A percentile compares a stretch with the other conserved stretches of the same genome.
phyloP scores from a whole-genome alignment of 2,113 vertebrate species.

The Channa maculata region DNA sequence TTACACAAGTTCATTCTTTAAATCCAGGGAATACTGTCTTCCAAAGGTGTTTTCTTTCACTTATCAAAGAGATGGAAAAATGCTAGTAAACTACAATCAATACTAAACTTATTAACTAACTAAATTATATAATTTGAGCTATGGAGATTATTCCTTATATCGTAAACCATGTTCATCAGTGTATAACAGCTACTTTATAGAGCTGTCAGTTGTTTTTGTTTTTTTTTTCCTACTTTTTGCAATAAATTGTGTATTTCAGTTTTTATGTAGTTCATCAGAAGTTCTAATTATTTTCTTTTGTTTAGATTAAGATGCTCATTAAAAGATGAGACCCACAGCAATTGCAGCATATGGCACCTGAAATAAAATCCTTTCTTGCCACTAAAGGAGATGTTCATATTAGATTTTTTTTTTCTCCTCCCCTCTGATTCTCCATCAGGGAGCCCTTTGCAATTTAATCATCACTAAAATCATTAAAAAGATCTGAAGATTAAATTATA shows the following conservation, averaged over 20 bases:
- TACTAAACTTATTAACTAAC: too few species aligned
- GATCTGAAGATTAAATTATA: slow-evolving; percentile 90
- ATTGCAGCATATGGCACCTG: slow-evolving; percentile 70
- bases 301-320: slow-evolving; percentile 75
- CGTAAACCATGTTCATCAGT: background rate
- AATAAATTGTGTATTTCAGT: slow-evolving; percentile 32
- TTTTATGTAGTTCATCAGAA: slow-evolving; percentile 52
- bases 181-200: background rate
- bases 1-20: slow-evolving; percentile 56
- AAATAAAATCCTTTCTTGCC: slow-evolving; percentile 83
- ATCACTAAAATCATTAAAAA: slow-evolving; percentile 90
- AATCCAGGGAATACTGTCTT: slow-evolving; percentile 49
- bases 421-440: slow-evolving; percentile 84
- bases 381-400: slow-evolving; percentile 87
- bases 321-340: slow-evolving; percentile 73
- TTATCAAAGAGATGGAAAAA: background rate
- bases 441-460: slow-evolving; percentile 88
- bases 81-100: background rate
- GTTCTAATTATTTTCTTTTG: slow-evolving; percentile 72
- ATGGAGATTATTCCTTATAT: slow-evolving; percentile 1
- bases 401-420: slow-evolving; percentile 79
- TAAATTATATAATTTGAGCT: background rate
- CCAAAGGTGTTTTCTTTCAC: too few species aligned
- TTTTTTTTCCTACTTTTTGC: slow-evolving; percentile 35
- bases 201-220: too few species aligned